phyloP scores from a whole-genome alignment of 1,140 invertebrate species.

The Drosophila melanica region DNA sequence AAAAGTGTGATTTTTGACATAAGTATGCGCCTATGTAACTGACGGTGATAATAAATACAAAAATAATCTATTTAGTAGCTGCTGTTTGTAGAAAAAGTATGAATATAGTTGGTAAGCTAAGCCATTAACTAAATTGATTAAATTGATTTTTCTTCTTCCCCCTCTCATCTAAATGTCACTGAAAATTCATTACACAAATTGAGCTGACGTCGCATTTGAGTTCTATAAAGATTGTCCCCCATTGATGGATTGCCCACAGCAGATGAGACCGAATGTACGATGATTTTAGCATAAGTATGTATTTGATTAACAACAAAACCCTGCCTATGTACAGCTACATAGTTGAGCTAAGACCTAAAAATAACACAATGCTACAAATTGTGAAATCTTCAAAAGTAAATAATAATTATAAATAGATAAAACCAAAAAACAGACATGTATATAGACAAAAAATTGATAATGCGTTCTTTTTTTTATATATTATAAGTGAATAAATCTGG shows the following conservation, averaged over 20 bases:
- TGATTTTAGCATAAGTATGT: not conserved
- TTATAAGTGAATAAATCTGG: not conserved
- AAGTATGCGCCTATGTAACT: slow-evolving; percentile 10
- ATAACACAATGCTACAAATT: slow-evolving; percentile 5
- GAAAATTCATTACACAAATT: slow-evolving; percentile 73
- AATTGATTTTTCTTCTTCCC: slow-evolving; percentile 37
- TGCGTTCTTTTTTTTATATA: not conserved
- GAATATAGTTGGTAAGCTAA: slow-evolving; percentile 3
- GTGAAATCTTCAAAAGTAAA: slow-evolving; percentile 3
- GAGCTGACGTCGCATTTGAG: slow-evolving; percentile 30
- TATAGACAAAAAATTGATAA: not conserved
- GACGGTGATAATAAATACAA: not conserved
- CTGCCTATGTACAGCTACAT: not conserved
- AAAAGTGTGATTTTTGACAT: slow-evolving; percentile 27
- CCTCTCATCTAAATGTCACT: slow-evolving; percentile 52
- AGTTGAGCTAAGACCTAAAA: not conserved
- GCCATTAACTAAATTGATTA: slow-evolving; percentile 69
- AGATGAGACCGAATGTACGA: not conserved
- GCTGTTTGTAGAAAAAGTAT: not conserved
- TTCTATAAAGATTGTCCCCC: not conserved
- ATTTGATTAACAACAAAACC: not conserved
- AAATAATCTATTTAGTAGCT: not conserved
- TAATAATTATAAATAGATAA: slow-evolving; percentile 9
- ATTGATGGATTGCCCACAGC: slow-evolving; percentile 30
- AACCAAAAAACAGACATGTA: slow-evolving; percentile 1